A percentile compares a stretch with the other conserved stretches of the same genome.
phyloP scores from a whole-genome alignment of 1,140 invertebrate genomes.

The Tetragonula clypearis region DNA sequence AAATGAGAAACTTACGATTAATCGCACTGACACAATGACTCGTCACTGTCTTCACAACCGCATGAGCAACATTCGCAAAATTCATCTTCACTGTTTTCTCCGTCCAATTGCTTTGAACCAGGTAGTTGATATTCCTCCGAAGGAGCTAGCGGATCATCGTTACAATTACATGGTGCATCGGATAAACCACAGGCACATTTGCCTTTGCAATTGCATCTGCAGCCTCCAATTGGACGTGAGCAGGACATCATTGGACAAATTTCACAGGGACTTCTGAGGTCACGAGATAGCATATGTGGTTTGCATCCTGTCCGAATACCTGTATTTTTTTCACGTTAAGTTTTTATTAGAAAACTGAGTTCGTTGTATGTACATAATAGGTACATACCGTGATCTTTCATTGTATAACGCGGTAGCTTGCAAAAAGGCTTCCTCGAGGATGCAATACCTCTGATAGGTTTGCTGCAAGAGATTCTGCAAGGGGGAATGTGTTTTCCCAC shows the following conservation, averaged over 20 bases:
- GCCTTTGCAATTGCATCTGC: slow-evolving; percentile 57
- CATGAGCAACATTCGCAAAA: slow-evolving; percentile 70
- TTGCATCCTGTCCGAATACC: slow-evolving; percentile 20
- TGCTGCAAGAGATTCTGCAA: not conserved
- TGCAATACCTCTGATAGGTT: not conserved
- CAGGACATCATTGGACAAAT: slow-evolving; percentile 24
- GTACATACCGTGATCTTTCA: slow-evolving; percentile 4
- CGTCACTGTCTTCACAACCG: slow-evolving; percentile 44
- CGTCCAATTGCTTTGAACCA: not conserved
- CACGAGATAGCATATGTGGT: not conserved
- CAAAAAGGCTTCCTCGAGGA: slow-evolving; percentile 4
- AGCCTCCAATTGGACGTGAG: not conserved
- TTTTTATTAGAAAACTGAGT: not conserved
- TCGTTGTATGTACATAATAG: not conserved
- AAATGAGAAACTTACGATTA: not conserved
- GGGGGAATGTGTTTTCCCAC: not conserved
- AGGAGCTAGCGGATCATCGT: not conserved
- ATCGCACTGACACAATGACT: slow-evolving; percentile 10
- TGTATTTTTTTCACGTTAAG: not conserved
- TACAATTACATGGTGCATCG: slow-evolving; percentile 31
- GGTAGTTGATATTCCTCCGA: slow-evolving; percentile 5
- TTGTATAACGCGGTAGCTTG: not conserved
- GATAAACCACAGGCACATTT: slow-evolving; percentile 30
- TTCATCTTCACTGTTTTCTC: slow-evolving; percentile 60
- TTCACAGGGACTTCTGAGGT: not conserved